Conservation (phyloP, 1,140 invertebrate genomes). For the Euura lappo region DNA sequence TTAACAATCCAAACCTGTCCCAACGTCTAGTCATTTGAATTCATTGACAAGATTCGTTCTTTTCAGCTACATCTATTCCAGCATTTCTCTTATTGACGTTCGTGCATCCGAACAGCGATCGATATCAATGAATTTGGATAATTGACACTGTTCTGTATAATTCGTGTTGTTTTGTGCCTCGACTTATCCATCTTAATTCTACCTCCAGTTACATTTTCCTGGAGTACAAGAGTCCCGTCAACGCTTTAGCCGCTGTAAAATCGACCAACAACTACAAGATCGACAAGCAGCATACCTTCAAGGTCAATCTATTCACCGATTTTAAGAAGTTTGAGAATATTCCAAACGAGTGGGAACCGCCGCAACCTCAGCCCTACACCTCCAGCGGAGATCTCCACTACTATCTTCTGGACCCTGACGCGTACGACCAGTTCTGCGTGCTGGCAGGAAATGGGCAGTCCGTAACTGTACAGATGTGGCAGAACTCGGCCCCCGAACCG, state of each 20-base stretch:
- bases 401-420: constrained; percentile 91
- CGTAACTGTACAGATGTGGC: constrained; percentile 85
- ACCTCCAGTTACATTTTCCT: constrained; percentile 83
- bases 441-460: constrained; percentile 78
- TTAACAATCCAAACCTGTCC: too few species aligned
- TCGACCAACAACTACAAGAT: constrained; percentile 92
- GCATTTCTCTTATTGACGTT: too few species aligned
- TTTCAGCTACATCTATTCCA: background rate
- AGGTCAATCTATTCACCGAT: constrained; percentile 95
- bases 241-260: constrained; percentile 87
- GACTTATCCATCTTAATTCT: too few species aligned
- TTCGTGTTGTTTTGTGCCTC: too few species aligned
- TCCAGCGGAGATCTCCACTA: constrained; percentile 89
- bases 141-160: background rate
- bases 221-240: constrained; percentile 83
- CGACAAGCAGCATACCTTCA: constrained; percentile 95
- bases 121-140: constrained; percentile 17
- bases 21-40: too few species aligned
- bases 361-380: constrained; percentile 85
- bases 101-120: background rate
- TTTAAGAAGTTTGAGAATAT: constrained; percentile 95
- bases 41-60: background rate
- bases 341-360: constrained; percentile 91
- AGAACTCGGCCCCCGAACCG: constrained; percentile 90
- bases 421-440: constrained; percentile 94